Percentiles rank a stretch among this genome's conserved stretches.
Conservation (phyloP, 2,797 vertebrate species). For the Squalus acanthias region DNA sequence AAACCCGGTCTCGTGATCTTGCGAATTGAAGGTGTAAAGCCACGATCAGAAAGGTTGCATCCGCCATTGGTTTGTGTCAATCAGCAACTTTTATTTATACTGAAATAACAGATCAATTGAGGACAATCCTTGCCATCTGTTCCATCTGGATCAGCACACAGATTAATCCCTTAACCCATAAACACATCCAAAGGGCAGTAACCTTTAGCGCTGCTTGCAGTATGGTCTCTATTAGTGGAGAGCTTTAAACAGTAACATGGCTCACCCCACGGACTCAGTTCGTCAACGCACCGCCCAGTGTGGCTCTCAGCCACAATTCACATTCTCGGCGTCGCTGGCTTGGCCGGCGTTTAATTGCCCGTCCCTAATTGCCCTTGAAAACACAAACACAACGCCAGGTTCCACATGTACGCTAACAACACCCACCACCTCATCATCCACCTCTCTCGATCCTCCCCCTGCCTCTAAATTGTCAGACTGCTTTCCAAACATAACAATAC, state of each 20-base stretch:
- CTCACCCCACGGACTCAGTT: neutral
- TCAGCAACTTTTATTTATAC: neutral
- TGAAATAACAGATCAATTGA: conserved; percentile 10
- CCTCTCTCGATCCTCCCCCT: neutral
- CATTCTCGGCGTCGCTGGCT: neutral
- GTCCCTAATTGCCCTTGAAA: neutral
- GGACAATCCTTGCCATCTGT: conserved; percentile 4
- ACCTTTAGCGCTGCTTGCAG: neutral
- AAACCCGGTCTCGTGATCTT: neutral
- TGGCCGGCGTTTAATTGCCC: neutral
- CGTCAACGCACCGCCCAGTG: neutral
- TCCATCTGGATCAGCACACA: neutral
- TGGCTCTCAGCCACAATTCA: neutral
- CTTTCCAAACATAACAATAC: neutral
- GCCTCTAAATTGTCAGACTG: neutral
- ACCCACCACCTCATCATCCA: neutral
- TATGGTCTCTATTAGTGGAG: neutral
- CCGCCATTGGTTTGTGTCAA: neutral
- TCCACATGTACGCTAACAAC: neutral
- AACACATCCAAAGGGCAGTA: neutral
- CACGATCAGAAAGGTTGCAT: neutral
- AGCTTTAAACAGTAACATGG: neutral
- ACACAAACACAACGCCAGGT: neutral
- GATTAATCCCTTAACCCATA: conserved; percentile 14
- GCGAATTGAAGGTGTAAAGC: neutral